A percentile compares a stretch with the other conserved stretches of the same genome.
These are phyloP conservation scores for Erpobdella octoculata DNA, from an alignment of 2,888 invertebrate genomes.

Conservation along the genomic window DNA sequence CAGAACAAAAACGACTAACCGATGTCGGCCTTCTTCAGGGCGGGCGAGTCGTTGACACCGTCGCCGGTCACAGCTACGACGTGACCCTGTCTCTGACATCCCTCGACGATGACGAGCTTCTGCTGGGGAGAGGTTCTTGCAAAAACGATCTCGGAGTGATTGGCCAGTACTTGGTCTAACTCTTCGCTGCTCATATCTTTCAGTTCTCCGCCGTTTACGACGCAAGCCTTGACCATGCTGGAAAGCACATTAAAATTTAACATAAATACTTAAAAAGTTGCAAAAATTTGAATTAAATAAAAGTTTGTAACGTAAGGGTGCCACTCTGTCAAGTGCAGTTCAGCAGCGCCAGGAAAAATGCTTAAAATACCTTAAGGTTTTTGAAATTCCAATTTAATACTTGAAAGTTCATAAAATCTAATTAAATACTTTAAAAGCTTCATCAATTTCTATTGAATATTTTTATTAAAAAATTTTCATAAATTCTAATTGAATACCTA, in stretches of 20 bases:
- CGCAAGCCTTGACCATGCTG: constrained; percentile 51
- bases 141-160: constrained; percentile 91
- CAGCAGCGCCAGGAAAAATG: too few relatives aligned
- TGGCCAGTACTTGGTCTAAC: constrained; percentile 80
- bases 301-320: too few relatives aligned
- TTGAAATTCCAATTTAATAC: too few relatives aligned
- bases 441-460: too few relatives aligned
- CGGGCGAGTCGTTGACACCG: constrained; percentile 79
- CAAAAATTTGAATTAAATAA: too few relatives aligned
- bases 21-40: constrained; percentile 69
- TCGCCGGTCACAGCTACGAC: constrained; percentile 80
- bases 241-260: background rate
- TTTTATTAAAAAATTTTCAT: too few relatives aligned
- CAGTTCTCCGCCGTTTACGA: constrained; percentile 58
- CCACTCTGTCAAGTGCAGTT: too few relatives aligned
- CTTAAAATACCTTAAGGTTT: too few relatives aligned
- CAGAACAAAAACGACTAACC: constrained; percentile 39
- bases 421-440: too few relatives aligned
- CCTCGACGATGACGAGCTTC: constrained; percentile 73
- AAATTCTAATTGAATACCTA: too few relatives aligned
- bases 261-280: background rate
- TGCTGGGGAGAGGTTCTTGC: constrained; percentile 85
- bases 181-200: constrained; percentile 70
- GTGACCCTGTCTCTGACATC: constrained; percentile 68
- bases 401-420: too few relatives aligned